Conservation (phyloP, 2,113 vertebrate species). For the Hipposideros armiger region DNA sequence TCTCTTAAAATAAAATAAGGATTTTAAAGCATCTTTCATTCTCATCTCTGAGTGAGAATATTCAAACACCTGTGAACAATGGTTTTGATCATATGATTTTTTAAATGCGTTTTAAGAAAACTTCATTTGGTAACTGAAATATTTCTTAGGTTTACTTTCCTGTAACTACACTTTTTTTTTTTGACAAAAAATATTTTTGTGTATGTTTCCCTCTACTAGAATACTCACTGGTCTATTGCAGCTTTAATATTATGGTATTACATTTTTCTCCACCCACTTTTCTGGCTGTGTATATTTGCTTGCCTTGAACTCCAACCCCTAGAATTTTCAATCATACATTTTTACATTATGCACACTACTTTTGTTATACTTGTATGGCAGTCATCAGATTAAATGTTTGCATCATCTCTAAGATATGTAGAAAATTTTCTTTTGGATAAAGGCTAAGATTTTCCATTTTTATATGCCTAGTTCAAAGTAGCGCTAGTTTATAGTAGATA, state of each 20-base stretch:
- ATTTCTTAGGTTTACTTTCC: neutral
- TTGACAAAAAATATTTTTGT: rapidly evolving
- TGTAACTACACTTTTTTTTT: neutral
- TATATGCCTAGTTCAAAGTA: neutral
- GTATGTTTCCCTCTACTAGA: neutral
- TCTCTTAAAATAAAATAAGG: neutral
- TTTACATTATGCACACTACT: neutral
- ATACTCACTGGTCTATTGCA: neutral
- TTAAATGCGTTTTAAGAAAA: neutral
- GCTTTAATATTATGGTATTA: neutral
- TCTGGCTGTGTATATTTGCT: neutral
- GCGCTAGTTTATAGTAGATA: neutral
- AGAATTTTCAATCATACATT: neutral
- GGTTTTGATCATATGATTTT: neutral
- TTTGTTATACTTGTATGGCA: neutral
- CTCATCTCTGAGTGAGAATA: neutral
- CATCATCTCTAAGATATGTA: neutral
- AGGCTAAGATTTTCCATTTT: neutral
- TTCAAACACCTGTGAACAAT: neutral
- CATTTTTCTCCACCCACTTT: neutral
- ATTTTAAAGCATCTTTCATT: neutral
- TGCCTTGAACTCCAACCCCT: neutral
- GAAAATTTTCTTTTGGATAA: neutral
- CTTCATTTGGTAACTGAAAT: neutral
- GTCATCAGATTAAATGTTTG: neutral